Evolutionary conservation across 2,888 invertebrate genomes (phyloP).

Genomic region (Pycnomerus fuliginosus): DNA sequence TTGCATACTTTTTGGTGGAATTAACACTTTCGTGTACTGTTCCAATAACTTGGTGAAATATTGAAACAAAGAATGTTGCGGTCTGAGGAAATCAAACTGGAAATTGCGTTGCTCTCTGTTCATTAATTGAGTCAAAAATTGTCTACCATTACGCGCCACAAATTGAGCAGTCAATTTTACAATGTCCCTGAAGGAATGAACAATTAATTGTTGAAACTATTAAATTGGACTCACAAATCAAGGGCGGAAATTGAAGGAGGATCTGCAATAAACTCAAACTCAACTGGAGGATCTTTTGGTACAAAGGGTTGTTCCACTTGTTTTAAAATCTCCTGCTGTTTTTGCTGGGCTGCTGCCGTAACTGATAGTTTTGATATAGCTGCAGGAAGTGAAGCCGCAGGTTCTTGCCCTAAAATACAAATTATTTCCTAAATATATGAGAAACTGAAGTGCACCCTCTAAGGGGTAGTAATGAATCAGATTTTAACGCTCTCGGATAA

Average conservation of each 20-base stretch:
- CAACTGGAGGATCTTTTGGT: slow-evolving; percentile 87
- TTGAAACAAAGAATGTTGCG: slow-evolving; percentile 96
- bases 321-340: slow-evolving; percentile 84
- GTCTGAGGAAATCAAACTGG: slow-evolving; percentile 97
- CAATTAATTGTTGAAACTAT: too few species aligned
- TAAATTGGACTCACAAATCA: slow-evolving; percentile 71
- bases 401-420: slow-evolving; percentile 50
- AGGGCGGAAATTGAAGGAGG: slow-evolving; percentile 98
- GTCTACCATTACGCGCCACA: slow-evolving; percentile 96
- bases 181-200: slow-evolving; percentile 70
- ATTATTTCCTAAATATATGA: slow-evolving; percentile 2
- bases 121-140: slow-evolving; percentile 97
- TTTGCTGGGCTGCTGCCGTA: slow-evolving; percentile 76
- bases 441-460: neutral
- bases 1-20: slow-evolving; percentile 91
- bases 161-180: slow-evolving; percentile 98
- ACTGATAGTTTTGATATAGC: slow-evolving; percentile 61
- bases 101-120: slow-evolving; percentile 97
- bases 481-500: slow-evolving; percentile 40
- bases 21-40: slow-evolving; percentile 94
- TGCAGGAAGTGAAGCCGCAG: slow-evolving; percentile 50
- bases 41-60: slow-evolving; percentile 98
- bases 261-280: slow-evolving; percentile 94
- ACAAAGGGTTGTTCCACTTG: slow-evolving; percentile 84
- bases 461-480: slow-evolving; percentile 24